Evolutionary conservation across 2,888 invertebrate genomes (phyloP), one percentile per base, ranked within the genome.

Genomic region (Agriopis leucophaearia): DNA sequence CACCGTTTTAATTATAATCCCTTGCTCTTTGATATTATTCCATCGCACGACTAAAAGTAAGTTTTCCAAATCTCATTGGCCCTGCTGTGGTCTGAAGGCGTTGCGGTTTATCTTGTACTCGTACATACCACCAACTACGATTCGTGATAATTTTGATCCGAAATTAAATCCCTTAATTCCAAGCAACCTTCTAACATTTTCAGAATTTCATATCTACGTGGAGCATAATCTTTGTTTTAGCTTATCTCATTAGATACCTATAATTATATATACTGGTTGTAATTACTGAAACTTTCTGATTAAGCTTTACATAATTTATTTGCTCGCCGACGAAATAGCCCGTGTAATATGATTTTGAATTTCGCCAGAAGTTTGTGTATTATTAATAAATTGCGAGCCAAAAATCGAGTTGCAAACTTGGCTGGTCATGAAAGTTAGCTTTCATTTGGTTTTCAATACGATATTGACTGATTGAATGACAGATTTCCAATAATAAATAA

Each of bases 251-350:
- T 51, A 57, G 57, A 45, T 66, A 56, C 56, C 48, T 56, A 57
- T 45, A 38, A n/a, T n/a, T 27, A 27, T 5, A 5, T 27, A 27
- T 27, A 27, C 54, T 44, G 48, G 51, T 55, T 27, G 52, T 66
- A 42, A 65, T 62, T 59, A 65, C 55, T 13, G 42, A 56, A 66
- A 66, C 47, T 65, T 62, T 67, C 52, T 38, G 47, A 58, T 64
- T 64, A 70, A 27, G 63, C 60, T 70, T 70, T 68, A 50, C 59
- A 58, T 67, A 52, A 64, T 71, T 67, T 51, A 66, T 50, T 62
- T 62, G 27, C 45, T 54, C 47, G 42, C 40, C 42, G 36, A 40
- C 44, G 47, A 58, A 63, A 63, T 38, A 38, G 54, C 2, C 45
- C 55, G 42, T 55, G 54, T 62, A 64, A 66, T 56, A 54, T 61